Percentiles rank a stretch among this genome's conserved stretches.
phyloP scores from a whole-genome alignment of 2,888 invertebrate species.

The Julus scanicus region DNA sequence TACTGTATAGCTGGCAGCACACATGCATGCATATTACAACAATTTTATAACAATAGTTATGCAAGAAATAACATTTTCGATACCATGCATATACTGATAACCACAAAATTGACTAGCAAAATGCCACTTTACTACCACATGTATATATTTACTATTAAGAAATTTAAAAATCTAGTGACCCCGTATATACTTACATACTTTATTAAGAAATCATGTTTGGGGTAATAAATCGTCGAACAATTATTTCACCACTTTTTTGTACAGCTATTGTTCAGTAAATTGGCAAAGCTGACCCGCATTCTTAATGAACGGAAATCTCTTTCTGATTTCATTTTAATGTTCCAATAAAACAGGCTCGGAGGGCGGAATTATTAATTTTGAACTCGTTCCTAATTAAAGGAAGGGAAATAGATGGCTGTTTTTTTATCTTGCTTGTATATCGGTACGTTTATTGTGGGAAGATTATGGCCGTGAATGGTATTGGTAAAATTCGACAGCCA shows the following conservation, averaged over 20 bases:
- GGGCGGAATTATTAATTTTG: conserved; percentile 33
- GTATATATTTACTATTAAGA: too few relatives aligned
- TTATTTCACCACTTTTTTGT: neutral
- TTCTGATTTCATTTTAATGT: neutral
- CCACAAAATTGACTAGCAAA: too few relatives aligned
- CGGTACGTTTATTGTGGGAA: neutral
- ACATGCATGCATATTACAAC: too few relatives aligned
- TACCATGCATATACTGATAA: too few relatives aligned
- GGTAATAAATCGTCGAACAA: neutral
- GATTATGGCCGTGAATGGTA: neutral
- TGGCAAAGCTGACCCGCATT: conserved; percentile 16
- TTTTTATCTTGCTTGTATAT: neutral
- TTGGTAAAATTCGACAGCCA: neutral
- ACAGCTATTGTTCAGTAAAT: conserved; percentile 12
- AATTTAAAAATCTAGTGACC: neutral
- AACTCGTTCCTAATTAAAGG: conserved; percentile 18
- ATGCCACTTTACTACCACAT: too few relatives aligned
- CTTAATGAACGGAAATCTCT: conserved; percentile 7
- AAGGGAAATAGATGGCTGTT: neutral
- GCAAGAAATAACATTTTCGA: too few relatives aligned
- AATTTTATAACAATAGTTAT: too few relatives aligned
- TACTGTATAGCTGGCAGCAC: too few relatives aligned
- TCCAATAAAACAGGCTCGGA: neutral
- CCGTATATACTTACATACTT: neutral
- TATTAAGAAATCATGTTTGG: neutral